Percentiles rank a stretch among this genome's conserved stretches.
phyloP scores from a whole-genome alignment of 2,888 invertebrate genomes.

The Ectobius pallidus region DNA sequence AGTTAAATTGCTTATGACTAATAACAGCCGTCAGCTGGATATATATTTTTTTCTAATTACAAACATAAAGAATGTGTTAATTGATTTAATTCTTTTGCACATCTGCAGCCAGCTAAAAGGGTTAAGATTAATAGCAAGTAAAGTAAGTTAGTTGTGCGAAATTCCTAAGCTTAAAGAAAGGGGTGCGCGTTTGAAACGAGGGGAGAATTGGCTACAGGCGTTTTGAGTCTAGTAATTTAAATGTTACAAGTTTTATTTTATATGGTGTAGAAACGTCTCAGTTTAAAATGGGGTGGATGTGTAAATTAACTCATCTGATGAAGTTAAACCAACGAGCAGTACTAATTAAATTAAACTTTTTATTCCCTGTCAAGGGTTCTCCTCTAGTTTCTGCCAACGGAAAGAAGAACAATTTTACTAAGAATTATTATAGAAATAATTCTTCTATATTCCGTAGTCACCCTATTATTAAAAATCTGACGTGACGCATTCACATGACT shows the following conservation, averaged over 20 bases:
- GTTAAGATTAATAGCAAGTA: constrained; percentile 9
- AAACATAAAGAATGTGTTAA: background rate
- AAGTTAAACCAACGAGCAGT: background rate
- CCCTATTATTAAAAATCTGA: too few relatives aligned
- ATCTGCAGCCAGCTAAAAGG: constrained; percentile 22
- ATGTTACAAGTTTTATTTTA: constrained; percentile 18
- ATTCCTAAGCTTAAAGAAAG: background rate
- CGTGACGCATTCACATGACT: too few relatives aligned
- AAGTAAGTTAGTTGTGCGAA: constrained; percentile 19
- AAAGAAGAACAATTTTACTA: too few relatives aligned
- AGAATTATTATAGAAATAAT: too few relatives aligned
- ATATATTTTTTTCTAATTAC: background rate
- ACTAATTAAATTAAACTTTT: constrained; percentile 22
- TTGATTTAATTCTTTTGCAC: constrained; percentile 4
- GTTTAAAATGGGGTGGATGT: background rate
- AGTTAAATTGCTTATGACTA: too few relatives aligned
- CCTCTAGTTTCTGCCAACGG: too few relatives aligned
- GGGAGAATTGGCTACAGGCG: background rate
- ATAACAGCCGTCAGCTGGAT: too few relatives aligned
- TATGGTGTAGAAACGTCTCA: background rate
- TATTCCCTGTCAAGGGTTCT: background rate
- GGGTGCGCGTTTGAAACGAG: background rate
- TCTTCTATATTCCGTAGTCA: too few relatives aligned
- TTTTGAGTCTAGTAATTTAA: constrained; percentile 15
- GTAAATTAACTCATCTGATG: constrained; percentile 11